Base-by-base conservation (phyloP, 2,797 vertebrate genomes). In the Rachycentron canadum region DNA sequence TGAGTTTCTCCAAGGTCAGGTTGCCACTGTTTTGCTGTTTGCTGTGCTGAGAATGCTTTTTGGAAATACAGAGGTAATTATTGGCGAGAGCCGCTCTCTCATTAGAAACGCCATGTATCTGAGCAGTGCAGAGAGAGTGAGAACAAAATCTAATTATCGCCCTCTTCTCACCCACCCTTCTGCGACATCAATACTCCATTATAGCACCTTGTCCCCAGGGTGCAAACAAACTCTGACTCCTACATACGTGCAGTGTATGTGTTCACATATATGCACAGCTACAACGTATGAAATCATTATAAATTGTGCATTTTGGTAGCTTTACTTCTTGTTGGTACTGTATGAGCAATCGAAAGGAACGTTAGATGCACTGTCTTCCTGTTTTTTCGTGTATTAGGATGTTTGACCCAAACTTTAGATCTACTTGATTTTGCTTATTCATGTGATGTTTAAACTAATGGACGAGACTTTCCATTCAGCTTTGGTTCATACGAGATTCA, bases 81-180 rank as follows among this genome's bases (percentile, higher is more conserved):
- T 77, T 86, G 85, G 82, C 26, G 41, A 86, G 84, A 80, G 87
- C 69, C 5, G 21, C 45, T 38, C 79, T 82, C 92, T 94, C 86
- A 90, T 94, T 95, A 93, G 90, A 93, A 89, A 87, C 70, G 21
- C 66, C 82, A 87, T 84, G 90, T 93, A 88, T 92, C 92, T 86
- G 92, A 91, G 90, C 85, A 63, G 86, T 76, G 84, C 87, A 91
- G 86, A 76, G 81, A 87, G 92, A 91, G 89, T 74, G 88, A 83
- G 91, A 93, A 90, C 83, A 91, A 93, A 95, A 95, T 95, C 91
- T 93, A 95, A 95, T 95, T 95, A 95, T 94, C 90, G 74, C 91
- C 91, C 86, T 90, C 84, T 91, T 93, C 91, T 88, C 89, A 88
- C 90, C 90, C 87, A 72, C 88, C 86, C 83, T 62, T 86, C 82